Base-by-base conservation (phyloP, 2,888 invertebrate species). In the Tipula lateralis region DNA sequence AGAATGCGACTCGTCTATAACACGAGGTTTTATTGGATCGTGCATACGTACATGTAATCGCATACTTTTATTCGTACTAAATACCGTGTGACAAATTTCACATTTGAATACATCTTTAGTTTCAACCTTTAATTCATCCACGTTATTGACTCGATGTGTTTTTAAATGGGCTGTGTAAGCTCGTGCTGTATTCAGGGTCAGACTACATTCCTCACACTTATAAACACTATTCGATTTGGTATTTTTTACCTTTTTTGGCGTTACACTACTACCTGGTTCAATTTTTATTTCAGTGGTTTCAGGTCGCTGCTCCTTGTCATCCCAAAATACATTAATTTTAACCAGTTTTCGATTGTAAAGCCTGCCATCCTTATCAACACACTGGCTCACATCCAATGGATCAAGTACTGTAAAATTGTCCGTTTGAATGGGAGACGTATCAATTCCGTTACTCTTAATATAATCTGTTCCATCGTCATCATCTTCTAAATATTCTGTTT, bases 31-130 rank as follows among this genome's bases (percentile, higher is more conserved):
- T 4, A 93, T 91, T 2, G 94, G 94, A 39, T 93, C 93, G 87
- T 95, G 95, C 93, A 95, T 95, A 86, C 94, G 92, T 87, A 92
- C 92, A 88, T 95, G 95, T 83, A 95, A 89, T 87, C 94, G 88
- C 34, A 36, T 32, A 83, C 84, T 50, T 50, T 83, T 80, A 30
- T 83, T 32, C n/a, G 84, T n/a, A 19, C 36, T 29, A 32, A 66
- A 85, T 66, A 81, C 50, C 1, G 83, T 84, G 66, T 84, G 34
- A 85, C 84, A 83, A 30, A 30, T 29, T 24, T 30, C 12, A 34
- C 84, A 84, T 84, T 84, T 39, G 13, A 32, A 80, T 19, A 32
- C 29, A 16, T 84, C 66, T 29, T 82, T 29, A 7, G 6, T n/a
- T 13, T 30, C 82, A 82, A 29, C 29, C 1, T 13, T 3, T n/a